phyloP scores from a whole-genome alignment of 1,140 invertebrate species.

The Pseudomyrmex cubaensis region DNA sequence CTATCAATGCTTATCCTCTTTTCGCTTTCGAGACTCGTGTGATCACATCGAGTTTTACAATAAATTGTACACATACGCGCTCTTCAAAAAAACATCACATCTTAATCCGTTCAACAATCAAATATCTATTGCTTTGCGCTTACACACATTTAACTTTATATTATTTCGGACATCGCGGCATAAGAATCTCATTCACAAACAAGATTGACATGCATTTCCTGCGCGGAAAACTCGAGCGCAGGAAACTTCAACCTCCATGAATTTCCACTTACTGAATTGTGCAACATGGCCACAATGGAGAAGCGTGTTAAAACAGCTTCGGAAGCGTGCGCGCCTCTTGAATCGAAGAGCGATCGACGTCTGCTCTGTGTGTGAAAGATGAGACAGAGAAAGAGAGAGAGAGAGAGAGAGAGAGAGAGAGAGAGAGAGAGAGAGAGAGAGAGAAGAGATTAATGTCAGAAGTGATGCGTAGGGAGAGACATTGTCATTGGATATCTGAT shows the following conservation, averaged over 20 bases:
- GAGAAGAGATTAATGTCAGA: slow-evolving; percentile 67
- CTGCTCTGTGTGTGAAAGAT: slow-evolving; percentile 44
- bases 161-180: background rate
- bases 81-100: background rate
- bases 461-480: slow-evolving; percentile 44
- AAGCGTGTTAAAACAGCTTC: slow-evolving; percentile 32
- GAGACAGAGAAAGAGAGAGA: slow-evolving; percentile 28
- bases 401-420: slow-evolving; percentile 15
- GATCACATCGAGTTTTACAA: background rate
- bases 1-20: background rate
- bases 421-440: slow-evolving; percentile 16
- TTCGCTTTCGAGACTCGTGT: background rate
- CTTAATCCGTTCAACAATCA: background rate
- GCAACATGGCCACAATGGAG: background rate
- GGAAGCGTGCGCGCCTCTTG: slow-evolving; percentile 42
- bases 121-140: background rate
- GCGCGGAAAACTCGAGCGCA: background rate
- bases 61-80: background rate
- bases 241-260: background rate
- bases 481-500: slow-evolving; percentile 70
- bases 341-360: slow-evolving; percentile 55
- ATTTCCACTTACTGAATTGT: slow-evolving; percentile 11
- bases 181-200: background rate
- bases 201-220: background rate
- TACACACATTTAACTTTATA: background rate